Evolutionary conservation across 2,888 invertebrate species (phyloP).

Genomic region (Drosophila suboccidentalis): DNA sequence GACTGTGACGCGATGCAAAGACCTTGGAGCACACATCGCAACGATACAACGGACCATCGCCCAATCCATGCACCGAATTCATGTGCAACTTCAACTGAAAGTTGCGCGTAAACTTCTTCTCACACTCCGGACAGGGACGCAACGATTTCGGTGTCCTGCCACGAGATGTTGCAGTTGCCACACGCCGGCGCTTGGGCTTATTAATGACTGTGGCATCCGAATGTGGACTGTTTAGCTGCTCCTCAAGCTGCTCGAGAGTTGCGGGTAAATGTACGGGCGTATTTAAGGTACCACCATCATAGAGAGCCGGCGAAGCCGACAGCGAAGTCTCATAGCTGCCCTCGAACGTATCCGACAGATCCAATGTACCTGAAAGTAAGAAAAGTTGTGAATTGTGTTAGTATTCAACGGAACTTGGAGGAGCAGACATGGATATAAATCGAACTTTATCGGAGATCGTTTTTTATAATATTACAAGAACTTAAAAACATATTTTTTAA

Average conservation of each 20-base stretch:
- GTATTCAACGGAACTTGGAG: too few relatives aligned
- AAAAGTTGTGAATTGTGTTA: neutral
- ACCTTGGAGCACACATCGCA: slow-evolving; percentile 74
- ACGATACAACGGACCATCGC: slow-evolving; percentile 71
- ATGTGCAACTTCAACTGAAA: slow-evolving; percentile 79
- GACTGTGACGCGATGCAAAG: slow-evolving; percentile 81
- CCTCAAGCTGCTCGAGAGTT: slow-evolving; percentile 40
- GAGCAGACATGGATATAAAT: too few relatives aligned
- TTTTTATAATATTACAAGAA: too few relatives aligned
- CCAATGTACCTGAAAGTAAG: slow-evolving; percentile 42
- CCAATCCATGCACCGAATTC: slow-evolving; percentile 79
- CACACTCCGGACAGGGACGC: slow-evolving; percentile 72
- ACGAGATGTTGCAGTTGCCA: neutral
- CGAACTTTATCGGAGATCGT: too few relatives aligned
- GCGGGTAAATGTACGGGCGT: slow-evolving; percentile 61
- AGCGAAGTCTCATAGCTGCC: slow-evolving; percentile 11
- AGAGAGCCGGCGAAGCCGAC: neutral
- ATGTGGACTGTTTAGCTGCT: neutral
- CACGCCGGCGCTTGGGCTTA: slow-evolving; percentile 27
- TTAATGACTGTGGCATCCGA: neutral
- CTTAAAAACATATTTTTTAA: too few relatives aligned
- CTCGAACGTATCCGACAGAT: slow-evolving; percentile 43
- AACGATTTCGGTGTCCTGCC: slow-evolving; percentile 51
- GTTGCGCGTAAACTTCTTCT: slow-evolving; percentile 82
- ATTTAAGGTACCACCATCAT: slow-evolving; percentile 51